Evolutionary conservation across 1,140 invertebrate genomes (phyloP).

Genomic region (Sogatella furcifera): DNA sequence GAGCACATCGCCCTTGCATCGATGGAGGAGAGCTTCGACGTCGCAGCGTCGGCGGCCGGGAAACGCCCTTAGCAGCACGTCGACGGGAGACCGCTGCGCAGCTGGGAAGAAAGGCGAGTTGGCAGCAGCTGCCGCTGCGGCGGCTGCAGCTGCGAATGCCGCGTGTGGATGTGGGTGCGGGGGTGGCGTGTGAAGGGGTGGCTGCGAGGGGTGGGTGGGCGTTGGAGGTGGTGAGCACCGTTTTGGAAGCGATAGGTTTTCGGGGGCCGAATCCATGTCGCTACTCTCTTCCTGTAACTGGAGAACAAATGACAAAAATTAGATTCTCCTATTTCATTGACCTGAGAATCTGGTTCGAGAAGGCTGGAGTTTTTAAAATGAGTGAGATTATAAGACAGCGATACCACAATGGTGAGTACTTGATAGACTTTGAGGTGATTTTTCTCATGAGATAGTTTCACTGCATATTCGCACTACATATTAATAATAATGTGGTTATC

Average conservation of each 20-base stretch:
- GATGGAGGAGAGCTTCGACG: slow-evolving; percentile 66
- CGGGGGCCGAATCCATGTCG: slow-evolving; percentile 25
- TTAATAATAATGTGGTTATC: too few species aligned
- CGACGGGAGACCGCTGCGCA: slow-evolving; percentile 47
- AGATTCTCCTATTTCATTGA: too few species aligned
- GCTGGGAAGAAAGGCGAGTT: slow-evolving; percentile 2
- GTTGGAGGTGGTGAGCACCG: slow-evolving; percentile 5
- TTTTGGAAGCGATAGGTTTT: slow-evolving; percentile 32
- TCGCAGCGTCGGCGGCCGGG: slow-evolving; percentile 70
- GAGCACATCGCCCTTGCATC: slow-evolving; percentile 71
- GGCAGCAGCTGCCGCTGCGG: slow-evolving; percentile 1
- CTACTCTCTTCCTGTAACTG: slow-evolving; percentile 23
- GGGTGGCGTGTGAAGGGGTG: slow-evolving; percentile 4
- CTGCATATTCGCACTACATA: too few species aligned
- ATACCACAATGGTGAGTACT: too few species aligned
- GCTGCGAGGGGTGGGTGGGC: not conserved
- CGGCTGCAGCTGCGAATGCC: not conserved
- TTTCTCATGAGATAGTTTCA: too few species aligned
- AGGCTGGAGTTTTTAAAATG: too few species aligned
- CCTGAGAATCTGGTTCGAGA: too few species aligned
- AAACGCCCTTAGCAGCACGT: slow-evolving; percentile 69
- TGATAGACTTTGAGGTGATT: too few species aligned
- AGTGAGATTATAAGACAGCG: too few species aligned
- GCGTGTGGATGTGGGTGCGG: slow-evolving; percentile 2
- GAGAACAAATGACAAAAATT: too few species aligned